Evolutionary conservation across 1,140 invertebrate species (phyloP).

Genomic region (Drosophila pandora): DNA sequence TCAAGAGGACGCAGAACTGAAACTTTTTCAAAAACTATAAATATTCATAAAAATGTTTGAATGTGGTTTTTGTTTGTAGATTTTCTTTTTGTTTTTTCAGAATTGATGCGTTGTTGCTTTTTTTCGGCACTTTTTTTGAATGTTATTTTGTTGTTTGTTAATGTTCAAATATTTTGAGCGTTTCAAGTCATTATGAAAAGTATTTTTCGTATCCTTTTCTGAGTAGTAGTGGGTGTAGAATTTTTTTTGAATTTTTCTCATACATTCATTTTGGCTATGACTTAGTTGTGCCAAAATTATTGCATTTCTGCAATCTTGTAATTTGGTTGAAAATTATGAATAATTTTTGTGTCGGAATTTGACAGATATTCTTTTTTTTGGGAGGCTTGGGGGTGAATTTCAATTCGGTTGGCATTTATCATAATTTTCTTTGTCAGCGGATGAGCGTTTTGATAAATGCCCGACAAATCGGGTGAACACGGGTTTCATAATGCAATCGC

Average conservation of each 20-base stretch:
- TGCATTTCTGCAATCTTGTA: slow-evolving; percentile 38
- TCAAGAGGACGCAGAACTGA: slow-evolving; percentile 15
- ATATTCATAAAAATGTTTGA: slow-evolving; percentile 66
- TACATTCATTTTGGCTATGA: slow-evolving; percentile 3
- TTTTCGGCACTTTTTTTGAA: slow-evolving; percentile 1
- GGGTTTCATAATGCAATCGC: slow-evolving; percentile 38
- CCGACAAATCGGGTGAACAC: slow-evolving; percentile 38
- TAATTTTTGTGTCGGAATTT: slow-evolving; percentile 49
- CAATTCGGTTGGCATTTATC: slow-evolving; percentile 43
- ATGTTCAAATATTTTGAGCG: slow-evolving; percentile 60
- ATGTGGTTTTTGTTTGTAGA: slow-evolving; percentile 43
- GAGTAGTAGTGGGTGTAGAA: slow-evolving; percentile 11
- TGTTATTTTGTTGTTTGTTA: slow-evolving; percentile 55
- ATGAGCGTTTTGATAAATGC: slow-evolving; percentile 32
- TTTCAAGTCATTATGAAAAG: slow-evolving; percentile 64
- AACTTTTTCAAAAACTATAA: slow-evolving; percentile 65
- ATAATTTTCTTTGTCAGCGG: slow-evolving; percentile 44
- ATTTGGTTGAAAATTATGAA: slow-evolving; percentile 47
- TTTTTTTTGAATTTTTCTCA: not conserved
- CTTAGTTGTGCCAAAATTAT: slow-evolving; percentile 36
- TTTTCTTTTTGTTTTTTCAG: slow-evolving; percentile 20
- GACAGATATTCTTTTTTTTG: slow-evolving; percentile 20
- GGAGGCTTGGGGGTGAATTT: not conserved
- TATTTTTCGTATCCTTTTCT: slow-evolving; percentile 38
- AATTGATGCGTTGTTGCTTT: slow-evolving; percentile 37